phyloP scores from a whole-genome alignment of 2,888 invertebrate species.

The Acanthosepion esculentum region DNA sequence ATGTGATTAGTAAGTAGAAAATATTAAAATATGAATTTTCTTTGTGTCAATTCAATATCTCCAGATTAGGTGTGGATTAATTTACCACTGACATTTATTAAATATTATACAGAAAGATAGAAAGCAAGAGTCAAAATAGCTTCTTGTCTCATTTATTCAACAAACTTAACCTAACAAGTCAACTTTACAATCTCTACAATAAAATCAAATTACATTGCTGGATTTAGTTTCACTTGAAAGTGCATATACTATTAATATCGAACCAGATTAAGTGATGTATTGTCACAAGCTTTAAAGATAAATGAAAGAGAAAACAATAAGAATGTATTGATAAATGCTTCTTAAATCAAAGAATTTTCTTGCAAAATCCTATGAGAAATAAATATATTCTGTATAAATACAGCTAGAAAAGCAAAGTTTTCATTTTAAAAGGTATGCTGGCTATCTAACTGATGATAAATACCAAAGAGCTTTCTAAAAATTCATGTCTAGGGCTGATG shows the following conservation, averaged over 20 bases:
- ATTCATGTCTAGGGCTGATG: neutral
- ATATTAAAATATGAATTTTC: too few relatives aligned
- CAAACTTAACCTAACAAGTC: neutral
- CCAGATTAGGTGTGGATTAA: too few relatives aligned
- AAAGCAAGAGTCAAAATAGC: too few relatives aligned
- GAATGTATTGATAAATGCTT: neutral
- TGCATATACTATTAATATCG: neutral
- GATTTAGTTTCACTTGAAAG: neutral
- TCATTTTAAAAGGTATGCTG: neutral
- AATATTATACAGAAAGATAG: too few relatives aligned
- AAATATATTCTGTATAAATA: neutral
- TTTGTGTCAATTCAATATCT: too few relatives aligned
- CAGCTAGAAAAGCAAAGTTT: neutral
- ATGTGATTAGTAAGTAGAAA: too few relatives aligned
- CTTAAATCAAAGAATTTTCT: neutral
- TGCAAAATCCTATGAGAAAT: slow-evolving; percentile 33
- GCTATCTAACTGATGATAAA: neutral
- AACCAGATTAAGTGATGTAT: too few relatives aligned
- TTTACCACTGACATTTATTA: too few relatives aligned
- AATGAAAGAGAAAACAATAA: neutral
- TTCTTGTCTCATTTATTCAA: too few relatives aligned
- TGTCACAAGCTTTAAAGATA: neutral
- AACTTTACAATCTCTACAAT: slow-evolving; percentile 37
- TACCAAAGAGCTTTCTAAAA: slow-evolving; percentile 1
- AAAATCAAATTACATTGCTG: neutral